Base-by-base conservation (phyloP, 2,888 invertebrate species). In the Drosophila ezoana region DNA sequence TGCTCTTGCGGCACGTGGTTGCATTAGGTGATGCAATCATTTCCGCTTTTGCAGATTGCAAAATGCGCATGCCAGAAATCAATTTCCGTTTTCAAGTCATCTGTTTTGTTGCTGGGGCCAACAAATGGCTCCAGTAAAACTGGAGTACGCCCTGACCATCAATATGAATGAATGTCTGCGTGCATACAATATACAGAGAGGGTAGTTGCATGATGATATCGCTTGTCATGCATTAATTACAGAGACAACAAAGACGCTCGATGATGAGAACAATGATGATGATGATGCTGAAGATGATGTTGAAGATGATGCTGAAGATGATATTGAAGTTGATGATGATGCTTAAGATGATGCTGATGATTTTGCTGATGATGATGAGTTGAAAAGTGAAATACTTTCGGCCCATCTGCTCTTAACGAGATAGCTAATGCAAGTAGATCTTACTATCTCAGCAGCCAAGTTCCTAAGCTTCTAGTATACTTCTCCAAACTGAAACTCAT, bases 1-100 rank as follows among this genome's bases (percentile, higher is more conserved):
- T 33, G 28, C 28, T 8, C 1, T 28, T 57, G 59, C 60, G 81
- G 82, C 81, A 80, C 80, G 83, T 81, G 83, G 85, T 80, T 69
- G 60, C 80, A 81, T 72, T 78, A 77, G 76, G 84, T 84, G 87
- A 79, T 85, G 85, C 81, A 86, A 87, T 87, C 80, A 85, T 87
- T 86, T 87, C 85, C 85, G 85, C 67, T 87, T 87, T 62, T 63
- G 56, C 75, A 82, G 82, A 82, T 82, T 84, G 76, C 79, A 75
- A 71, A 60, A 62, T 64, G 69, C 73, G 66, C 69, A 75, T 62
- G 68, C 63, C 72, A 81, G 80, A 87, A 85, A 85, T 87, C 86
- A 87, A 86, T 86, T 86, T 86, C 86, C 86, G 86, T 64, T 85
- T 61, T 45, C 63, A 43, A 73, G 51, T 51, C 75, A 64, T 53